Evolutionary conservation across 2,888 invertebrate species (phyloP), one percentile per base, ranked within the genome.

Genomic region (Eristalis tenax): DNA sequence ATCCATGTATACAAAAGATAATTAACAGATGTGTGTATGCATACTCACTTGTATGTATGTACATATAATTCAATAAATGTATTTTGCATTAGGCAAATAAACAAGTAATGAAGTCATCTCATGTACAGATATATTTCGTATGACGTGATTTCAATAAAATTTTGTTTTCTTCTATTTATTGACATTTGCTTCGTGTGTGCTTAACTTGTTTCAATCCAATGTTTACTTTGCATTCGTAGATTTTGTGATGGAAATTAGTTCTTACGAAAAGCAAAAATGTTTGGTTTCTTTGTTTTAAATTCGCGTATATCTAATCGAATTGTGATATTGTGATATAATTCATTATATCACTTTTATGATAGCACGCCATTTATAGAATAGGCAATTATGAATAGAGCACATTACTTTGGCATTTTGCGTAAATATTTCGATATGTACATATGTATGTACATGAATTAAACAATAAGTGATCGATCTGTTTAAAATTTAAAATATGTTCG

Each of bases 121-220:
- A 32, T 68, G 63, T 74, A 68, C 68, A 66, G 38, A 68, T 71
- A 56, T 35, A 71, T 38, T 73, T 61, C 5, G 57, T 63, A 84
- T 86, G 86, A 86, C 86, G 82, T 79, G 78, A 86, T 75, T 83
- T 78, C 43, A 75, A 86, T 78, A 65, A 74, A 69, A 82, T 86
- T 50, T 78, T 69, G 50, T 82, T 82, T 63, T 70, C 43, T 66
- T 77, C 64, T 59, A 77, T 70, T 50, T 59, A 18, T 13, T 70
- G 50, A 18, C 8, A 50, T 50, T 66, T 71, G 6, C 22, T 73
- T 50, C 65, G 63, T 18, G 32, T 76, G 26, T 56, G 32, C 57
- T 43, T n/a, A 63, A 8, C 40, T 66, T 57, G 40, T 65, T 77
- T 56, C 22, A 38, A 63, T 28, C 38, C 56, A 65, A 22, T 65